Base-by-base conservation (phyloP, 2,888 invertebrate species). In the Tenthredo amoena region DNA sequence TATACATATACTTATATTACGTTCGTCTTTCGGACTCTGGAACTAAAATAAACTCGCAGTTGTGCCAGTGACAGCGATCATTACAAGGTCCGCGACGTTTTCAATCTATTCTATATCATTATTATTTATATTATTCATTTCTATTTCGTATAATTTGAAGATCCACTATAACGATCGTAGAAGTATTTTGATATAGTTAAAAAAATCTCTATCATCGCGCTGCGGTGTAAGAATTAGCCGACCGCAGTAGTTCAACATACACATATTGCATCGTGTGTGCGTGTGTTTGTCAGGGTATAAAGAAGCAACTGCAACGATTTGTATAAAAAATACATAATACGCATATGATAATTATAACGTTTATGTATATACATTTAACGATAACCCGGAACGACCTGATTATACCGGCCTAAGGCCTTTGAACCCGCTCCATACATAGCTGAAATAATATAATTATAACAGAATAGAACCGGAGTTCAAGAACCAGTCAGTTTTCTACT, bases 11-110 rank as follows among this genome's bases (percentile, higher is more conserved):
- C 12, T 47, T 12, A 2, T 68, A 26, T 31, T 15, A 34, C 15
- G 15, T 6, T 18, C 71, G 71, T n/a, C 40, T 72, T 72, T 72
- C 71, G 71, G 71, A 72, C 71, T 72, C 71, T 72, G 40, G 40
- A 72, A 72, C 71, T 31, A 40, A 72, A 72, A 72, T 72, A 72
- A 40, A 12, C 47, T 18, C 71, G 40, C 71, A 72, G 71, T 72
- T 72, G 71, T 37, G 71, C 37, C 71, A 72, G 71, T 72, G 37
- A 72, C 34, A 40, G 71, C 71, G 62, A 26, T 26, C 26, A 12
- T 9, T 1, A 3, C 0, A 72, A 40, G 40, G 6, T 37, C 21
- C 9, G 71, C 40, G n/a, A 31, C 71, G n/a, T 31, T 40, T 34
- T n/a, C 9, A 18, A 18, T 68, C 68, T 34, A 34, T 31, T 26